These are phyloP conservation scores for Thaumatotibia leucotreta DNA, from an alignment of 1,140 invertebrate genomes.

Conservation along the genomic window DNA sequence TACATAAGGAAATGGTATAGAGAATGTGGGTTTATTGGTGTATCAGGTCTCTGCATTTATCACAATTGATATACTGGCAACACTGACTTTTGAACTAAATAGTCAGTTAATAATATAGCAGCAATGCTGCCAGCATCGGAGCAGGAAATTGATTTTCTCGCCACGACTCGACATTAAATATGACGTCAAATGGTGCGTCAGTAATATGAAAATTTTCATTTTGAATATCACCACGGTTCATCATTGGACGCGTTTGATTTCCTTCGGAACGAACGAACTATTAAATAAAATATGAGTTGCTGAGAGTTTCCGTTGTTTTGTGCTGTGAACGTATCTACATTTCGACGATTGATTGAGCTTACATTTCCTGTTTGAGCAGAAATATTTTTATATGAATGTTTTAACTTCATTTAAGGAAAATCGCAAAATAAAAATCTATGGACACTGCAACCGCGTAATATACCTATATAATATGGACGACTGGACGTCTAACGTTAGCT, in stretches of 20 bases:
- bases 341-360: neutral
- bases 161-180: conserved; percentile 11
- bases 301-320: neutral
- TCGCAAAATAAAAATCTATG: too few species aligned
- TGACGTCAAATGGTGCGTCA: conserved; percentile 7
- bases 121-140: neutral
- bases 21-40: too few species aligned
- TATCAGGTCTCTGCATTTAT: too few species aligned
- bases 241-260: neutral
- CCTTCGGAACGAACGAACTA: neutral
- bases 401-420: too few species aligned
- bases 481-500: too few species aligned
- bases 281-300: neutral
- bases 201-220: conserved; percentile 11
- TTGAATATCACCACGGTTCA: conserved; percentile 1
- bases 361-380: too few species aligned
- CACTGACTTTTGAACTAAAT: neutral
- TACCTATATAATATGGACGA: too few species aligned
- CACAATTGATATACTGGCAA: neutral
- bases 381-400: too few species aligned
- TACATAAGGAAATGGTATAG: too few species aligned
- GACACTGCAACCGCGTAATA: too few species aligned
- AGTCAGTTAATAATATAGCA: neutral
- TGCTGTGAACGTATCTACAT: neutral
- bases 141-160: conserved; percentile 11